Base-by-base conservation (phyloP, 2,113 vertebrate genomes). In the Bos indicus region DNA sequence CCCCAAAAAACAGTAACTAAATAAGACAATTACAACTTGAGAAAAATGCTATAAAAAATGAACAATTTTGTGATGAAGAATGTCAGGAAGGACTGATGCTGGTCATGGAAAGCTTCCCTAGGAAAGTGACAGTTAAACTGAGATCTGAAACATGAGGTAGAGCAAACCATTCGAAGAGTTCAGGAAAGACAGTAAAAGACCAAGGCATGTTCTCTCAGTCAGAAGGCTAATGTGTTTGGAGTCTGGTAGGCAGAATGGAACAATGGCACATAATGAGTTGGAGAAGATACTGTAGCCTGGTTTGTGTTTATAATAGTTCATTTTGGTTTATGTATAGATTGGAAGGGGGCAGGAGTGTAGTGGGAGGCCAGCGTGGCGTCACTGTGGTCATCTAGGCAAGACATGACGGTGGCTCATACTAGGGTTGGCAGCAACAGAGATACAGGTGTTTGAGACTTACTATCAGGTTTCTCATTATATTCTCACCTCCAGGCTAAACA, bases 31-130 rank as follows among this genome's bases (percentile, higher is more conserved):
- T 52, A 85, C 87, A 88, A 28, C 7, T 95, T 54, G 52, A 88
- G 80, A 89, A 96, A 96, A 96, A 91, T 95, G 48, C 36, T 89
- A 64, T 85, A 11, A 95, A 95, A 96, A 94, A 84, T 67, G 64
- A 88, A 74, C 3, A 87, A 48, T 83, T 43, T 89, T 92, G 19
- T 92, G 81, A 40, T 91, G 46, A 93, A 84, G 84, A 92, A 87
- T 87, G 95, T 52, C 10, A 93, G 82, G 81, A 90, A 90, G 59
- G 30, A 19, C 40, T 67, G 51, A 33, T 90, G 78, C 26, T 90
- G 28, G 16, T 80, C n/a, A 84, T 36, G 43, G 67, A 81, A 94
- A 57, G 6, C 71, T n/a, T 92, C 46, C 62, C 59, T 28, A 88
- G 26, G 36, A 23, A 84, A 54, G 40, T 94, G 71, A 92, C 28